Evolutionary conservation across 2,797 vertebrate species (phyloP), one percentile per base, ranked within the genome.

Genomic region (Dryobates pubescens): DNA sequence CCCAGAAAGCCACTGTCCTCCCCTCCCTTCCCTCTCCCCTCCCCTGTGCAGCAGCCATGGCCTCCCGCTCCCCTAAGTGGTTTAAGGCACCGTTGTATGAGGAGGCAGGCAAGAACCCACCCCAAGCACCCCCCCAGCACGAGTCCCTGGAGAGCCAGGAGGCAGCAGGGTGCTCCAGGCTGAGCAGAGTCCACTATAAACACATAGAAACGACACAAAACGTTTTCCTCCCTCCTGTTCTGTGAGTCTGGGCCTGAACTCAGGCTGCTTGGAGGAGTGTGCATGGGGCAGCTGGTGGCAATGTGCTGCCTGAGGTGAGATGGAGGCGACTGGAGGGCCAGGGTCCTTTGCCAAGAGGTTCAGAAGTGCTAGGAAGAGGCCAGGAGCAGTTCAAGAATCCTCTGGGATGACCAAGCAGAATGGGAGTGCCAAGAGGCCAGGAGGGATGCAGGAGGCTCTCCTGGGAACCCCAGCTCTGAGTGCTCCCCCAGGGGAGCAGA

Each of bases 51-150:
- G 53, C 77, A 72, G 79, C 61, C 26, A 4, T 17, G 94, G 89
- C 62, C 79, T 58, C 88, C 61, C 6, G 5, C 69, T 65, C 75
- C 92, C 95, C 85, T 6, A 24, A 90, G 45, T 75, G 89, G 76
- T 94, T 77, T 94, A 98, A 98, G 98, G 98, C 98, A 98, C 97
- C 93, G 95, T 97, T 69, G 90, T 97, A 94, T 81, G 71, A 95
- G 97, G 95, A 97, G 96, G 97, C 96, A 95, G 97, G 96, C 96
- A 96, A 83, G 89, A 94, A 93, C 90, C 89, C n/a, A 79, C 93
- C 96, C 63, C 22, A 88, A 95, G 96, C 81, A 63, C 24, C 86
- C 90, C n/a, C 90, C 92, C 12, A 7, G 73, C 89, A 67, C 68
- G 6, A 92, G 95, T 95, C 78, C 90, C 67, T 49, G 82, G 73